Conservation (phyloP, 2,113 vertebrate species). For the Varanus komodoensis region DNA sequence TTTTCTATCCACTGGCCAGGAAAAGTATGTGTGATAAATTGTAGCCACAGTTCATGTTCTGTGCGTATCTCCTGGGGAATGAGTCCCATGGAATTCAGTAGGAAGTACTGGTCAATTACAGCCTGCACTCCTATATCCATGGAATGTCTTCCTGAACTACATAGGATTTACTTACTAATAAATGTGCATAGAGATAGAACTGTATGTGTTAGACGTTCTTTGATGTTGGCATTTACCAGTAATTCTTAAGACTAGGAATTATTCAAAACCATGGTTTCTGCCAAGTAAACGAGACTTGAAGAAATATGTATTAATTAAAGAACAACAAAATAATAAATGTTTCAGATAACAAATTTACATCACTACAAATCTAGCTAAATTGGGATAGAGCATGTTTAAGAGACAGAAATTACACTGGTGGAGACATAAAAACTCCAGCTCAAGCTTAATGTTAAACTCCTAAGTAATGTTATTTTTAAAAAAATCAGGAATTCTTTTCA, state of each 20-base stretch:
- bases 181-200: too few relatives aligned
- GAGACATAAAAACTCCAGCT: conserved; percentile 26
- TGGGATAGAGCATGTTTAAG: not conserved
- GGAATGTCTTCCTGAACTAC: too few relatives aligned
- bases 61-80: too few relatives aligned
- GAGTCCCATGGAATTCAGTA: too few relatives aligned
- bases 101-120: too few relatives aligned
- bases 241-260: not conserved
- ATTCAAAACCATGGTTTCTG: not conserved
- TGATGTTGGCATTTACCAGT: not conserved
- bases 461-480: not conserved
- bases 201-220: not conserved
- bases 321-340: not conserved
- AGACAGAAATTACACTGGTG: conserved; percentile 1
- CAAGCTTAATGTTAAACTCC: conserved; percentile 34
- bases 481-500: not conserved
- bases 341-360: conserved; percentile 12
- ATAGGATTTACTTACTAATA: too few relatives aligned
- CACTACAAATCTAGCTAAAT: not conserved
- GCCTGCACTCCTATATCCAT: too few relatives aligned
- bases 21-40: not conserved
- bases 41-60: not conserved
- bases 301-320: not conserved
- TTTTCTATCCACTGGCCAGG: not conserved
- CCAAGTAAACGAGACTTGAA: not conserved